phyloP scores from a whole-genome alignment of 2,797 vertebrate species.

The Acanthopagrus latus region DNA sequence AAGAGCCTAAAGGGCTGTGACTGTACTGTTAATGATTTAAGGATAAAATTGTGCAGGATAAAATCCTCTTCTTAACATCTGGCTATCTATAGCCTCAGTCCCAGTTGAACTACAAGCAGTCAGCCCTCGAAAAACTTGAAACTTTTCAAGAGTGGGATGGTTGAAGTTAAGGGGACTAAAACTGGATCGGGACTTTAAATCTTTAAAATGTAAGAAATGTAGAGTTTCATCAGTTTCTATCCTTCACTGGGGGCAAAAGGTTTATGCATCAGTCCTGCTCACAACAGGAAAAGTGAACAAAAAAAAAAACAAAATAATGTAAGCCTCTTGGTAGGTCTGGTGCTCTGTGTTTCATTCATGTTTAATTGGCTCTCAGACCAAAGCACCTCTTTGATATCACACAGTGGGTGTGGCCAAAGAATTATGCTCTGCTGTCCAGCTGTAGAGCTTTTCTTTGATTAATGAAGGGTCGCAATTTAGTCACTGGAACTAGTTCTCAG shows the following conservation, averaged over 20 bases:
- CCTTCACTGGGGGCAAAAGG: conserved; percentile 1
- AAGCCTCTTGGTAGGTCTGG: conserved; percentile 1
- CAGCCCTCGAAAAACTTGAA: not conserved
- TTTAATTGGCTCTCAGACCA: conserved; percentile 41
- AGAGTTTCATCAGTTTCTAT: not conserved
- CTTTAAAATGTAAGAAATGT: not conserved
- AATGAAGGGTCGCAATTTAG: conserved; percentile 29
- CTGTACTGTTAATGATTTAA: conserved; percentile 13
- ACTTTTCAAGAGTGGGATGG: not conserved
- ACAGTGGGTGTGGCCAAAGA: conserved; percentile 19
- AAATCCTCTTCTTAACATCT: conserved; percentile 16
- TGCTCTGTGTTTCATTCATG: conserved; percentile 37
- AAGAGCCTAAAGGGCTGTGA: conserved; percentile 29
- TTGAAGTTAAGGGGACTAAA: not conserved
- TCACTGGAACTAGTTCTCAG: conserved; percentile 4
- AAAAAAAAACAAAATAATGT: not conserved
- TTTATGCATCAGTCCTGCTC: not conserved
- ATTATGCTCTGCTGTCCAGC: conserved; percentile 17
- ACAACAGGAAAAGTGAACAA: conserved; percentile 1
- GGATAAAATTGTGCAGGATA: conserved; percentile 13
- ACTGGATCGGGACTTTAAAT: not conserved
- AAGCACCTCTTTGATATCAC: conserved; percentile 43
- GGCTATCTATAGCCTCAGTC: not conserved
- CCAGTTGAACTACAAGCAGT: conserved; percentile 6
- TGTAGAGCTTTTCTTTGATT: conserved; percentile 34